phyloP scores from a whole-genome alignment of 2,888 invertebrate species.

The Odontocolon sp. region DNA sequence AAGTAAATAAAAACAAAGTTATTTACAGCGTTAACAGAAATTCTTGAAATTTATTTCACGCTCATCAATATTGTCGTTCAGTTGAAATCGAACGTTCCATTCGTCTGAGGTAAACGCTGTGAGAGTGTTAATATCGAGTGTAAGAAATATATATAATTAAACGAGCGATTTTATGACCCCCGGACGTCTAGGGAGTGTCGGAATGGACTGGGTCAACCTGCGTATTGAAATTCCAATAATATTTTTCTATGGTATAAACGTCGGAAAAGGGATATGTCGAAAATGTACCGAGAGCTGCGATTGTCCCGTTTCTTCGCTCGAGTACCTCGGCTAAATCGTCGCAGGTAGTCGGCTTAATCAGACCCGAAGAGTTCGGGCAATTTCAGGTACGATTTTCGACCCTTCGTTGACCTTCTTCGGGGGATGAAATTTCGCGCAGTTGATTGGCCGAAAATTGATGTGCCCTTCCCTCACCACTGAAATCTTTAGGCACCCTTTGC shows the following conservation, averaged over 20 bases:
- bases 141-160: background rate
- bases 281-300: conserved; percentile 28
- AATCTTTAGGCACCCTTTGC: background rate
- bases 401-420: background rate
- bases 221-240: conserved; percentile 16
- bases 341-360: conserved; percentile 53
- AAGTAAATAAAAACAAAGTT: conserved; percentile 27
- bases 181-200: conserved; percentile 9
- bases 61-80: background rate
- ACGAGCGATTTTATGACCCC: conserved; percentile 41
- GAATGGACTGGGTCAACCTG: background rate
- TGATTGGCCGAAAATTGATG: conserved; percentile 24
- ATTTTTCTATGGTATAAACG: conserved; percentile 3
- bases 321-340: conserved; percentile 25
- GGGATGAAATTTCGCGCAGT: conserved; percentile 18
- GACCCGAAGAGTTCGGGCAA: background rate
- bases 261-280: background rate
- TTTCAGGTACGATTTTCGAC: conserved; percentile 7
- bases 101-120: conserved; percentile 11
- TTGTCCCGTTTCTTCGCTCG: conserved; percentile 34
- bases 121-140: background rate
- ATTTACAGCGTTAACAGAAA: no score
- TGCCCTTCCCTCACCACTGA: conserved; percentile 7
- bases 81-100: conserved; percentile 7
- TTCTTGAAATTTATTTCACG: no score